Conservation (phyloP, 1,140 invertebrate species). For the Amphibalanus amphitrite region DNA sequence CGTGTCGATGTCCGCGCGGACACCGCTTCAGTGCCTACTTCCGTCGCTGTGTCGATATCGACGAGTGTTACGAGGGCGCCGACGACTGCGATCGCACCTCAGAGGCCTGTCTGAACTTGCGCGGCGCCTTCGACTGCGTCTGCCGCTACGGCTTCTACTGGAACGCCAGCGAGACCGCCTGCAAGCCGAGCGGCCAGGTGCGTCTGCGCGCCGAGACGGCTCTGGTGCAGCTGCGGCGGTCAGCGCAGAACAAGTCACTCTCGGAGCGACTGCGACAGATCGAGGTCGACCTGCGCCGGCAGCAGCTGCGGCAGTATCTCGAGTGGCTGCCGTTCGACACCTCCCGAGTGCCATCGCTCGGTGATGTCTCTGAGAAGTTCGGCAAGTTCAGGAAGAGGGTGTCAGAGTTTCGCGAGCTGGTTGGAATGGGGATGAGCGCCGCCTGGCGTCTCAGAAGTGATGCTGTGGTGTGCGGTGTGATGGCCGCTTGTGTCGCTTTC, state of each 20-base stretch:
- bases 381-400: neutral
- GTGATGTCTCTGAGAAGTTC: neutral
- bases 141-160: constrained; percentile 9
- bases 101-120: constrained; percentile 8
- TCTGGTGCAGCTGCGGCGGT: neutral
- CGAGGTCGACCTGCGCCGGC: neutral
- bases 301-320: neutral
- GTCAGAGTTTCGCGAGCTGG: neutral
- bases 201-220: neutral
- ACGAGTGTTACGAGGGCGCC: constrained; percentile 8
- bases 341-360: neutral
- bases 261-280: neutral
- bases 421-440: neutral
- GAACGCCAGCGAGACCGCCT: constrained; percentile 4
- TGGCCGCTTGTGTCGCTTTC: too few species aligned
- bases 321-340: neutral
- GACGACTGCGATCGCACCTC: constrained; percentile 6
- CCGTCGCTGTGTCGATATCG: constrained; percentile 8
- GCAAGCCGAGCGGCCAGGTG: neutral
- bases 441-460: too few species aligned
- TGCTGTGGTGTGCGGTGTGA: too few species aligned
- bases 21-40: constrained; percentile 7
- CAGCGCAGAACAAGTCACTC: neutral
- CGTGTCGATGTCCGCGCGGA: constrained; percentile 35
- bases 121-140: constrained; percentile 5